phyloP scores from a whole-genome alignment of 2,113 vertebrate genomes.

The Micronisus gabar region DNA sequence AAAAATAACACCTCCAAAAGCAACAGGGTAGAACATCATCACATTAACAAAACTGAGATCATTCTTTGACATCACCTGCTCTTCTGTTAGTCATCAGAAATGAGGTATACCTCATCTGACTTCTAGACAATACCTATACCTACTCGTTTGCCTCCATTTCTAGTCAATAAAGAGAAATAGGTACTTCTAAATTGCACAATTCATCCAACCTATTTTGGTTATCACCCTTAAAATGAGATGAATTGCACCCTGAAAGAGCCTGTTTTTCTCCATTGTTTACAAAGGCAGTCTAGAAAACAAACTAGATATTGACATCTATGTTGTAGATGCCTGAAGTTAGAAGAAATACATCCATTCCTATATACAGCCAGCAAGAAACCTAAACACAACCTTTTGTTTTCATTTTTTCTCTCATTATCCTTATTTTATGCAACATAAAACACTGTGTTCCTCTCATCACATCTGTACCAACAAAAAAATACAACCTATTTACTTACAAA shows the following conservation, averaged over 20 bases:
- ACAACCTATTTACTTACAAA: neutral
- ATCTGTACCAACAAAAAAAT: neutral
- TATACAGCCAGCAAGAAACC: neutral
- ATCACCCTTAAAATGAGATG: neutral
- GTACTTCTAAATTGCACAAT: neutral
- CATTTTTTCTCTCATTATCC: neutral
- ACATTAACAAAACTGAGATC: neutral
- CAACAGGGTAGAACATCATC: neutral
- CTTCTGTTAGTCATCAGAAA: neutral
- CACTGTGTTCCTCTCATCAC: neutral
- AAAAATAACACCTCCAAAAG: neutral
- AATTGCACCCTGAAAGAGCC: neutral
- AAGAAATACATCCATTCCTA: neutral
- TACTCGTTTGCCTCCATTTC: neutral
- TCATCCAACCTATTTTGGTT: neutral
- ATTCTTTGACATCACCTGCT: neutral
- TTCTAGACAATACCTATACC: neutral
- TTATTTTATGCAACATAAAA: neutral
- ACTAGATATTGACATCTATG: neutral
- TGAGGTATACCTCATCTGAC: neutral
- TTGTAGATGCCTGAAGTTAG: neutral
- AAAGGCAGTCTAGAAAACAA: neutral
- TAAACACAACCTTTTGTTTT: neutral
- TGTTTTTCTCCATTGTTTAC: neutral
- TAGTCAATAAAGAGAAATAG: neutral